Conservation (phyloP, 1,140 invertebrate genomes). For the Reticulitermes speratus region DNA sequence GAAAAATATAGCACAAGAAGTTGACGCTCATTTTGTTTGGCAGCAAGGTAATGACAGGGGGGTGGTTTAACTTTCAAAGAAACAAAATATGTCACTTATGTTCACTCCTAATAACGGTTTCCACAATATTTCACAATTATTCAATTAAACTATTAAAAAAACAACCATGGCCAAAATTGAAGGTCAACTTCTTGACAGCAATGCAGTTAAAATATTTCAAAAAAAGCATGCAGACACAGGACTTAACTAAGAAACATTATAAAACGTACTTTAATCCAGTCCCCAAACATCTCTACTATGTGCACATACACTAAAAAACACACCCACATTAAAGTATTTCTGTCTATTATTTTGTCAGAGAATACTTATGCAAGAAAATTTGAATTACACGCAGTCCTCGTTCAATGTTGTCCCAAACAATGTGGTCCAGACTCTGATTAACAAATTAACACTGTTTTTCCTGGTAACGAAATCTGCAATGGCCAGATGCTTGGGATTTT, state of each 20-base stretch:
- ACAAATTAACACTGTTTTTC: too few relatives aligned
- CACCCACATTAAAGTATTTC: too few relatives aligned
- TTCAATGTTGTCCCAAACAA: too few relatives aligned
- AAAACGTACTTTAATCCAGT: too few relatives aligned
- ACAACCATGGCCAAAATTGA: constrained; percentile 83
- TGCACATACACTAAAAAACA: too few relatives aligned
- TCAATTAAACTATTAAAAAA: constrained; percentile 46
- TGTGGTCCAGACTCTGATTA: too few relatives aligned
- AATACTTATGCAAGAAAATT: too few relatives aligned
- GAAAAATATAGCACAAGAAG: constrained; percentile 67
- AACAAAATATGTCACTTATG: constrained; percentile 11
- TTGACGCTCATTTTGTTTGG: constrained; percentile 94
- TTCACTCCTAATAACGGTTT: constrained; percentile 4
- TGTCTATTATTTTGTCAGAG: too few relatives aligned
- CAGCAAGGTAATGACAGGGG: constrained; percentile 39
- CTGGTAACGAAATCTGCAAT: too few relatives aligned
- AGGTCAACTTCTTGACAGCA: constrained; percentile 88
- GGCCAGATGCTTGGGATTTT: too few relatives aligned
- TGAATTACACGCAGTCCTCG: too few relatives aligned
- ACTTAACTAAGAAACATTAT: constrained; percentile 4
- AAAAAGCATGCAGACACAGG: constrained; percentile 30
- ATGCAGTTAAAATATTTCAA: constrained; percentile 42
- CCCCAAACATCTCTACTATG: too few relatives aligned
- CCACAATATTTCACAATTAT: constrained; percentile 22
- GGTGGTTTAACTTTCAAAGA: constrained; percentile 2